phyloP scores from a whole-genome alignment of 2,888 invertebrate genomes.

The Bedellia somnulentella region DNA sequence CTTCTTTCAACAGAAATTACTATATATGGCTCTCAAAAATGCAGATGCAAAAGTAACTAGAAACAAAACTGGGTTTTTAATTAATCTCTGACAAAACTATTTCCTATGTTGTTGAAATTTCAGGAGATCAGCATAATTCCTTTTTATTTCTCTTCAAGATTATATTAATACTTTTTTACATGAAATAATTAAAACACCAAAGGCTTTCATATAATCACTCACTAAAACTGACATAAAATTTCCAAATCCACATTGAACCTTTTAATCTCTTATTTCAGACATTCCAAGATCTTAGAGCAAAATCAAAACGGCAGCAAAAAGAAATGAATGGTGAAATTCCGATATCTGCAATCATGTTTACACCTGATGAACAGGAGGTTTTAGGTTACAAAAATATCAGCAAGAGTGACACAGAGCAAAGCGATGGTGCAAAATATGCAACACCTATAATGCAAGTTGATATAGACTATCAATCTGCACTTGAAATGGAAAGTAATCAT shows the following conservation, averaged over 20 bases:
- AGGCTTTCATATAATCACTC: no score
- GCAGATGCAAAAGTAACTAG: no score
- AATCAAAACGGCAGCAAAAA: constrained; percentile 28
- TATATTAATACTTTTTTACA: no score
- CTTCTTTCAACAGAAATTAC: no score
- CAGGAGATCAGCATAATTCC: no score
- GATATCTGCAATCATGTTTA: constrained; percentile 20
- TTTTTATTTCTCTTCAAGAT: no score
- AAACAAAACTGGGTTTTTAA: no score
- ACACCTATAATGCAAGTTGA: constrained; percentile 15
- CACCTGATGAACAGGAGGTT: constrained; percentile 28
- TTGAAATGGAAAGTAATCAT: neutral
- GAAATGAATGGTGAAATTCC: constrained; percentile 23
- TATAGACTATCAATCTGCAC: neutral
- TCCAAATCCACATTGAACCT: constrained; percentile 1
- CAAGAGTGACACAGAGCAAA: constrained; percentile 14
- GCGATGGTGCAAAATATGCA: constrained; percentile 16
- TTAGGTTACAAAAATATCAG: constrained; percentile 27
- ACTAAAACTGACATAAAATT: no score
- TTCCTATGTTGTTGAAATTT: no score
- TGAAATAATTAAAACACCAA: no score
- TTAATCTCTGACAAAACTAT: no score
- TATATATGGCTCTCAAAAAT: no score
- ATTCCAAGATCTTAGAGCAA: constrained; percentile 43
- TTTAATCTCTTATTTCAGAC: constrained; percentile 23